Evolutionary conservation across 2,113 vertebrate species (phyloP).

Genomic region (Bufo bufo): DNA sequence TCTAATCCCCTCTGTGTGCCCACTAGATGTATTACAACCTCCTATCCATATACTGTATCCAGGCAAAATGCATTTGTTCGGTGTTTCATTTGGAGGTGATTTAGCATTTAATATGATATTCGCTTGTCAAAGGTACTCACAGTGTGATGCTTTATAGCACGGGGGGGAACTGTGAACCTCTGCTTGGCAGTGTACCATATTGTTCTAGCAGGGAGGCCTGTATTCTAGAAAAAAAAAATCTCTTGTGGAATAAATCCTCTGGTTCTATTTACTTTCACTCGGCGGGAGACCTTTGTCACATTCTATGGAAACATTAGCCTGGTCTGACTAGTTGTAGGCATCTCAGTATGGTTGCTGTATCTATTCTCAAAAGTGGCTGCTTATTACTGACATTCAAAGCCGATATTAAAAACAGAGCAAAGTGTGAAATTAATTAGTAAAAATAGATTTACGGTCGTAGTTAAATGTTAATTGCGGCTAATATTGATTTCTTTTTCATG

Average conservation of each 20-base stretch:
- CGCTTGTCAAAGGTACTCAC: constrained; percentile 12
- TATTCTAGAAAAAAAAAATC: constrained; percentile 11
- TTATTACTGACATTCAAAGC: constrained; percentile 4
- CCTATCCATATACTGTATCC: not conserved
- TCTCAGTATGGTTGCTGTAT: not conserved
- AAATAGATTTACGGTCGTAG: not conserved
- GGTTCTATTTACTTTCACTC: constrained; percentile 31
- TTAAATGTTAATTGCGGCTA: not conserved
- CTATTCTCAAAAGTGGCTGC: not conserved
- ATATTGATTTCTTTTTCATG: not conserved
- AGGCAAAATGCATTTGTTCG: not conserved
- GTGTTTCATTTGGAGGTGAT: not conserved
- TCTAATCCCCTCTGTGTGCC: constrained; percentile 8
- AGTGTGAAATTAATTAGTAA: not conserved
- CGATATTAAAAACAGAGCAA: not conserved
- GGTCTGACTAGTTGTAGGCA: not conserved
- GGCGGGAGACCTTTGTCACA: not conserved
- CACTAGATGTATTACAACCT: constrained; percentile 7
- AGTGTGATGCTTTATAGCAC: constrained; percentile 1
- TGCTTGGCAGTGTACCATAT: not conserved
- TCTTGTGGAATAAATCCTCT: constrained; percentile 36
- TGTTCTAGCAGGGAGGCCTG: not conserved
- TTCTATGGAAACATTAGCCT: constrained; percentile 1
- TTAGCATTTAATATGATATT: constrained; percentile 35
- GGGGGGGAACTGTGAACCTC: not conserved